Base-by-base conservation (phyloP, 1,140 invertebrate species). In the Macrotrachela quadricornifera region DNA sequence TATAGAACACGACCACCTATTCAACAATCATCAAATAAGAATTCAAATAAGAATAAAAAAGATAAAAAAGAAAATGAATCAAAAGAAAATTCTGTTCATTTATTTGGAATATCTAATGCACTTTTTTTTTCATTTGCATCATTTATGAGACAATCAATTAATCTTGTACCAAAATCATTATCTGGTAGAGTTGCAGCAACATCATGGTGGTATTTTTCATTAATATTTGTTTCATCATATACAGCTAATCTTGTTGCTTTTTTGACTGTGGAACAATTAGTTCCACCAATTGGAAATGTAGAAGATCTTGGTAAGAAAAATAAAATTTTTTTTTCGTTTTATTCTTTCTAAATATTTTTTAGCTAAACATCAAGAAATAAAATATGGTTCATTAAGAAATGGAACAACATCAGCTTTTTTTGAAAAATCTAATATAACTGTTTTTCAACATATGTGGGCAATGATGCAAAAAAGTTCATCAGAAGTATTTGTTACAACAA, bases 61-160 rank as follows among this genome's bases (percentile, higher is more conserved):
- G 66, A 74, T 0, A 73, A 76, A 56, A 73, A 75, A 15, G 75
- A 73, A 56, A 54, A 49, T 21, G 53, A 43, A n/a, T 72, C 74
- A 45, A 66, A 69, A 10, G 73, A 75, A 56, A 64, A 69, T 42
- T 66, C 74, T 47, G 76, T 79, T 69, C 83, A 83, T 71, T 73
- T 69, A 37, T 65, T 67, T 51, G 48, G 30, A 4, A 30, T 54
- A n/a, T 36, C 42, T 6, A 54, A 54, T 18, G 42, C 47, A 10
- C 39, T 57, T 12, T 94, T 87, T 87, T 96, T 96, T 65, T 79
- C 88, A 4, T 69, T 97, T 42, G 87, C 85, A 9, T 87, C 91
- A 37, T 87, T 97, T 68, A 91, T 97, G 85, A 88, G 95, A 68
- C 92, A 97, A 71, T 88, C 90, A 18, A 87, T 85, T 64, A 90